phyloP scores from a whole-genome alignment of 2,888 invertebrate genomes.

The Stenichneumon culpator region DNA sequence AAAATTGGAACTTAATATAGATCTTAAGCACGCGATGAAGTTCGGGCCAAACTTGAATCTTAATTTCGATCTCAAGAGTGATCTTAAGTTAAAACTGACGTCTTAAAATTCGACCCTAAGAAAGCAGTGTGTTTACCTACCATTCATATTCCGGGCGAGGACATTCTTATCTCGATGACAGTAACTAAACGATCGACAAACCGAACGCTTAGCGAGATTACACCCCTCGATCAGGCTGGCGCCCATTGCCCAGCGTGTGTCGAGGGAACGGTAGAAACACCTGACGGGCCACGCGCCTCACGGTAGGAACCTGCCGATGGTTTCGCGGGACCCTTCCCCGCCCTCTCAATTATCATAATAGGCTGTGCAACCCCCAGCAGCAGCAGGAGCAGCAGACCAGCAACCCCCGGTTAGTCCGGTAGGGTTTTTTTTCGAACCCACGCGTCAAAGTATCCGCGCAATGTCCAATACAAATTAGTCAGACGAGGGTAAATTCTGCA shows the following conservation, averaged over 20 bases:
- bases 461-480: slow-evolving; percentile 56
- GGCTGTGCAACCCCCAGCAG: slow-evolving; percentile 54
- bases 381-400: slow-evolving; percentile 4
- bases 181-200: slow-evolving; percentile 57
- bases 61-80: too few relatives aligned
- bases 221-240: slow-evolving; percentile 28
- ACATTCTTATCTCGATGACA: slow-evolving; percentile 61
- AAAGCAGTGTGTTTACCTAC: not conserved
- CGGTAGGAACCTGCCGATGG: slow-evolving; percentile 51
- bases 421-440: slow-evolving; percentile 36
- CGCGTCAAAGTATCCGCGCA: slow-evolving; percentile 47
- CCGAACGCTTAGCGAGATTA: slow-evolving; percentile 56
- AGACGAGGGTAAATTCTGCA: slow-evolving; percentile 22
- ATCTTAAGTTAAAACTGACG: too few relatives aligned
- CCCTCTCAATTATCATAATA: slow-evolving; percentile 70
- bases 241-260: slow-evolving; percentile 26
- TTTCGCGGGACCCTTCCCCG: slow-evolving; percentile 44
- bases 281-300: slow-evolving; percentile 60
- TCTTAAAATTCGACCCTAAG: too few relatives aligned
- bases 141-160: not conserved
- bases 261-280: slow-evolving; percentile 49
- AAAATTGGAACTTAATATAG: too few relatives aligned
- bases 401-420: slow-evolving; percentile 37
- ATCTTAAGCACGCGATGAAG: too few relatives aligned
- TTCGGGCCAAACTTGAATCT: too few relatives aligned